Conservation (phyloP, 2,797 vertebrate genomes). For the Geotrypetes seraphini region DNA sequence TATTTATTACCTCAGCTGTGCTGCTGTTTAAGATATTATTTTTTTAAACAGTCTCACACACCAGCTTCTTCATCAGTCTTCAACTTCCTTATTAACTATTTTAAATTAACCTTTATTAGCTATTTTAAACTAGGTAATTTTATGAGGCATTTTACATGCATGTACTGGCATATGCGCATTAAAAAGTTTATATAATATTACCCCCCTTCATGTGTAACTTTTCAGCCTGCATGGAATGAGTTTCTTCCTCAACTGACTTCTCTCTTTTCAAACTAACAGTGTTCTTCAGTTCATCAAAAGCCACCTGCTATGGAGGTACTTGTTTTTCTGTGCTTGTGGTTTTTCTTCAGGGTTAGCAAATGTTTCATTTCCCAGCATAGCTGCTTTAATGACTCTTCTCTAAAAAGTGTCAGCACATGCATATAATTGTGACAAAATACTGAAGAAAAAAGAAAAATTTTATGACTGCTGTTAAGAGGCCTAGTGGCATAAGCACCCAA, state of each 20-base stretch:
- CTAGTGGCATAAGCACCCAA: background rate
- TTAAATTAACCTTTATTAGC: too few relatives aligned
- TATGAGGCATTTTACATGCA: too few relatives aligned
- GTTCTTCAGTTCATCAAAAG: slow-evolving; percentile 3
- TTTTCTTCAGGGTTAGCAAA: slow-evolving; percentile 56
- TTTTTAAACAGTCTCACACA: too few relatives aligned
- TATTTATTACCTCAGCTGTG: too few relatives aligned
- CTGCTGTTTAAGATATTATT: too few relatives aligned
- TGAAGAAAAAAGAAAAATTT: background rate
- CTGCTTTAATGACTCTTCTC: slow-evolving; percentile 26
- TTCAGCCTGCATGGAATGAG: too few relatives aligned
- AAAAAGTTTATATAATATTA: too few relatives aligned
- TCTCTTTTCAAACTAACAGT: background rate
- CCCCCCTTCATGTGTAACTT: too few relatives aligned
- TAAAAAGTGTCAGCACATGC: slow-evolving; percentile 18
- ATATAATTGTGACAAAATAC: slow-evolving; percentile 18
- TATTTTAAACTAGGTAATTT: too few relatives aligned
- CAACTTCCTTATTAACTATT: too few relatives aligned
- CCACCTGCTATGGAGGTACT: slow-evolving; percentile 16
- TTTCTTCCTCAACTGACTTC: slow-evolving; percentile 1
- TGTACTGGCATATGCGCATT: too few relatives aligned
- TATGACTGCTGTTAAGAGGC: background rate
- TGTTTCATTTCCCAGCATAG: slow-evolving; percentile 56
- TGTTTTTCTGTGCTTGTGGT: slow-evolving; percentile 59
- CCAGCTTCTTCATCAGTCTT: too few relatives aligned